phyloP scores from a whole-genome alignment of 2,888 invertebrate genomes.

The Polietes domitor region DNA sequence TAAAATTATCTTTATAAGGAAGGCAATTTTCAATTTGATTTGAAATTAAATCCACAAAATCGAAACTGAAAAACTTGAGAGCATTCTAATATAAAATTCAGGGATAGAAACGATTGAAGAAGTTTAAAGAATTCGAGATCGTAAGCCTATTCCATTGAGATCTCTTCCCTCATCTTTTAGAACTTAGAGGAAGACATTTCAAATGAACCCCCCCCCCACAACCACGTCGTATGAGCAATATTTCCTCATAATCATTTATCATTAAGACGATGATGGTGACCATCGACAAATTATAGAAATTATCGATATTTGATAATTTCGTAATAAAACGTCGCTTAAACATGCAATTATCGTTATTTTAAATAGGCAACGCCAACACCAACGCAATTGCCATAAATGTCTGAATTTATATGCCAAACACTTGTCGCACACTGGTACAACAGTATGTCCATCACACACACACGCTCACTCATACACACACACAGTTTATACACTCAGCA shows the following conservation, averaged over 20 bases:
- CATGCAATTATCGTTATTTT: constrained; percentile 36
- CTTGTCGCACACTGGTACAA: constrained; percentile 16
- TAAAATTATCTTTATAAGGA: no score
- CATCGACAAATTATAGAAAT: neutral
- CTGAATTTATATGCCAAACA: constrained; percentile 27
- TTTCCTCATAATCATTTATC: neutral
- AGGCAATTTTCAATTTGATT: no score
- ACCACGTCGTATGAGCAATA: neutral
- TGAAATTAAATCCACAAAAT: no score
- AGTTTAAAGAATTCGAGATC: no score
- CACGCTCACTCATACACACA: neutral
- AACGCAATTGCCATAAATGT: constrained; percentile 15
- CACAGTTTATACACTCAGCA: neutral
- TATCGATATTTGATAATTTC: constrained; percentile 14
- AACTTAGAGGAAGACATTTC: no score
- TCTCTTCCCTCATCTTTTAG: no score
- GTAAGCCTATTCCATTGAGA: no score
- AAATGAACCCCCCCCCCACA: neutral
- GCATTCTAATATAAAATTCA: no score
- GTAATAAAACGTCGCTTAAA: neutral
- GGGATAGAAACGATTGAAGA: no score
- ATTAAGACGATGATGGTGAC: neutral
- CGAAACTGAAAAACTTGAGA: no score
- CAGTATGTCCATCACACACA: neutral
- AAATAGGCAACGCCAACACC: neutral